Evolutionary conservation across 2,113 vertebrate genomes (phyloP).

Genomic region (Anoura caudifer): DNA sequence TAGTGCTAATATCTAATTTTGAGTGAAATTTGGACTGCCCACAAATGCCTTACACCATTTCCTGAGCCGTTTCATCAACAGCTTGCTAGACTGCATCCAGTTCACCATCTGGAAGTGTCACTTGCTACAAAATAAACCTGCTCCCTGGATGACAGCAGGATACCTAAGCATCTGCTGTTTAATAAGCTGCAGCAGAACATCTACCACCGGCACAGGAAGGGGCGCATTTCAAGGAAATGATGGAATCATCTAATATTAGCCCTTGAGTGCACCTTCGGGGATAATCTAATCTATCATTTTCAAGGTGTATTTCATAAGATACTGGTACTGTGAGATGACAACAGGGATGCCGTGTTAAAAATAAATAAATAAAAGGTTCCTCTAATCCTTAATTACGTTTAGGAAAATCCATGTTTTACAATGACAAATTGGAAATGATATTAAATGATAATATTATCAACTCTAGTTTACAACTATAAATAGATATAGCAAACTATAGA

Average conservation of each 20-base stretch:
- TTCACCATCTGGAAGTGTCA: slow-evolving; percentile 76
- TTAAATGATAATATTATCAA: background rate
- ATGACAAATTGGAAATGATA: background rate
- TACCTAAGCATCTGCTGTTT: slow-evolving; percentile 70
- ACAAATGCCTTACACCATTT: slow-evolving; percentile 32
- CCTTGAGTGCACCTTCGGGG: slow-evolving; percentile 61
- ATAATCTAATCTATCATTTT: slow-evolving; percentile 56
- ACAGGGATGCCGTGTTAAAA: background rate
- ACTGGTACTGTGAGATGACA: background rate
- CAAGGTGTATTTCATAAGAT: background rate
- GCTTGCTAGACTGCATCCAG: slow-evolving; percentile 63
- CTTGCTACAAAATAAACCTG: slow-evolving; percentile 72
- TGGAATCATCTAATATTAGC: slow-evolving; percentile 69
- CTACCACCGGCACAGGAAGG: slow-evolving; percentile 40
- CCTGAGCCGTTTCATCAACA: slow-evolving; percentile 61
- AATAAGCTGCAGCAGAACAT: slow-evolving; percentile 66
- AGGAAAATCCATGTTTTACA: background rate
- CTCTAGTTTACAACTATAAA: background rate
- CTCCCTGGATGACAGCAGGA: slow-evolving; percentile 70
- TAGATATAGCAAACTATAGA: background rate
- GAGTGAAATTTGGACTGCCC: slow-evolving; percentile 18
- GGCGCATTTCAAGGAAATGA: slow-evolving; percentile 69
- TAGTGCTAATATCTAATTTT: slow-evolving; percentile 41
- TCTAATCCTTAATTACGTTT: background rate
- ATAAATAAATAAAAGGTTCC: background rate